A percentile compares a stretch with the other conserved stretches of the same genome.
Conservation (phyloP, 2,888 invertebrate genomes). For the Hypsopygia costalis region DNA sequence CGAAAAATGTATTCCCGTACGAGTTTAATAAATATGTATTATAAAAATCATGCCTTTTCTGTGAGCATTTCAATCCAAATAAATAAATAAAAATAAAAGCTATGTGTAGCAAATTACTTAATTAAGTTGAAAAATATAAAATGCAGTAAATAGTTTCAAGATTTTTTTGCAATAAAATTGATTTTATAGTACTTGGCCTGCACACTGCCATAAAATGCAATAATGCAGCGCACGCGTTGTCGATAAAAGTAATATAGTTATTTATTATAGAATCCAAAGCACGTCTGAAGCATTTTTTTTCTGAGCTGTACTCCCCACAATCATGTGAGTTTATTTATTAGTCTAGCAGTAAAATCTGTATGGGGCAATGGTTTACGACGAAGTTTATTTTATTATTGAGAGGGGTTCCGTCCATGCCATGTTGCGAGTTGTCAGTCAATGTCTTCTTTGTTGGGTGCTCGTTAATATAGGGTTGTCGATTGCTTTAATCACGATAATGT, state of each 20-base stretch:
- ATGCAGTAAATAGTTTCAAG: too few species aligned
- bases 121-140: too few species aligned
- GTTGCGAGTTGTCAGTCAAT: conserved; percentile 49
- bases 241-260: conserved; percentile 44
- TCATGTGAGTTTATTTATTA: conserved; percentile 72
- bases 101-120: too few species aligned
- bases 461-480: conserved; percentile 19
- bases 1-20: too few species aligned
- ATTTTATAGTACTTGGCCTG: too few species aligned
- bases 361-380: conserved; percentile 64
- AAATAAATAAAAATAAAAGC: too few species aligned
- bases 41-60: too few species aligned
- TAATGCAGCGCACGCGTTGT: conserved; percentile 46
- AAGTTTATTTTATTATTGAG: conserved; percentile 54
- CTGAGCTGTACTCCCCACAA: conserved; percentile 45
- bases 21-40: too few species aligned
- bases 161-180: too few species aligned
- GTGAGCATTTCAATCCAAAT: too few species aligned
- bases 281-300: conserved; percentile 30
- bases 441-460: conserved; percentile 45
- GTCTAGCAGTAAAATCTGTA: conserved; percentile 60
- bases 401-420: conserved; percentile 40
- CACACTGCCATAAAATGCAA: conserved; percentile 20
- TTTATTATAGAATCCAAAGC: conserved; percentile 40
- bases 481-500: conserved; percentile 2